Evolutionary conservation across 2,113 vertebrate species (phyloP).

Genomic region (Stigmatopora nigra): DNA sequence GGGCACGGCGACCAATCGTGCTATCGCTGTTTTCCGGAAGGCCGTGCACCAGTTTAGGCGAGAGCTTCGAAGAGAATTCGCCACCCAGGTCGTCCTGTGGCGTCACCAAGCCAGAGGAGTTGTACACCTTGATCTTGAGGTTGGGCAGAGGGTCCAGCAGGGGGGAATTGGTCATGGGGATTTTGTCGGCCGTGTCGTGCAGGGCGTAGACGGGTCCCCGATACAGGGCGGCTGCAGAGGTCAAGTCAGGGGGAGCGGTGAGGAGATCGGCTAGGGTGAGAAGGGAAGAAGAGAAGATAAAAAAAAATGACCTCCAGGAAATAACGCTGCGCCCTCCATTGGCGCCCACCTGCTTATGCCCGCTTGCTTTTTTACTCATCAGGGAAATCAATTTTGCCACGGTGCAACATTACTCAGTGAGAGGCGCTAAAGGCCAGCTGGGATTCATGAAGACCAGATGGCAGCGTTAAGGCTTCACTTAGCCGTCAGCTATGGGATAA

Average conservation of each 20-base stretch:
- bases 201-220: slow-evolving; percentile 92
- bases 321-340: slow-evolving; percentile 28
- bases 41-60: slow-evolving; percentile 84
- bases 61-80: slow-evolving; percentile 86
- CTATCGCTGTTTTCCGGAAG: slow-evolving; percentile 80
- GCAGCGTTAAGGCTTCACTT: slow-evolving; percentile 46
- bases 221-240: slow-evolving; percentile 94
- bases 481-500: slow-evolving; percentile 56
- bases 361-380: slow-evolving; percentile 50
- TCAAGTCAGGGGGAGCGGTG: slow-evolving; percentile 87
- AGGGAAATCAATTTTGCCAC: slow-evolving; percentile 44
- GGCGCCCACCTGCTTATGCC: slow-evolving; percentile 25
- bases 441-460: slow-evolving; percentile 64
- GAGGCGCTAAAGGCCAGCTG: slow-evolving; percentile 46
- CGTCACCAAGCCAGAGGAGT: slow-evolving; percentile 84
- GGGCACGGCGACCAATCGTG: slow-evolving; percentile 81
- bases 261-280: slow-evolving; percentile 77
- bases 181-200: slow-evolving; percentile 94
- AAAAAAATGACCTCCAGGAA: slow-evolving; percentile 22
- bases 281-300: slow-evolving; percentile 1
- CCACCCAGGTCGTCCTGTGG: slow-evolving; percentile 86
- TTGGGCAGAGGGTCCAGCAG: slow-evolving; percentile 91
- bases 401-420: slow-evolving; percentile 44
- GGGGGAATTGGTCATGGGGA: slow-evolving; percentile 97
- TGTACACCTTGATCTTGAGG: slow-evolving; percentile 97